Base-by-base conservation (phyloP, 1,140 invertebrate genomes). In the Mesaphorura yosii region DNA sequence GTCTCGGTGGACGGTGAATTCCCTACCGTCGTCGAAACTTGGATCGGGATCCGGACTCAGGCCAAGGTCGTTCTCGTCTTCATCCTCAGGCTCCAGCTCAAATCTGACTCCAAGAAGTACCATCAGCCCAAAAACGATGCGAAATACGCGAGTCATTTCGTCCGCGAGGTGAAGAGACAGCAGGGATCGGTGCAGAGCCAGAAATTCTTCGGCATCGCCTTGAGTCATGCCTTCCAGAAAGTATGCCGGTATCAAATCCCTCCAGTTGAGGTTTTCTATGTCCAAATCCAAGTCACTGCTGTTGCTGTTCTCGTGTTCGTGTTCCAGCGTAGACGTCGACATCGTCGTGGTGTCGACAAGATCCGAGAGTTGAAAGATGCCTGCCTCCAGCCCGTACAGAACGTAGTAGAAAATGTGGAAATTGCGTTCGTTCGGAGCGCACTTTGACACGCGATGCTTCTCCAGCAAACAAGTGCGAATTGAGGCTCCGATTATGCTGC, bases 371-470 rank as follows among this genome's bases (percentile, higher is more conserved):
- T n/a, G n/a, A n/a, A n/a, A n/a, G n/a, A n/a, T n/a, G n/a, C n/a
- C n/a, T n/a, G n/a, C n/a, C n/a, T n/a, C n/a, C n/a, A n/a, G 22
- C 22, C 19, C 39, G 17, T 46, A 28, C 51, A 34, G 60, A 51
- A 78, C 64, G 67, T 77, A 75, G 64, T 75, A 74, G 67, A 78
- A 78, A 44, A 78, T 78, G 53, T 78, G 74, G 65, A 77, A 78
- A 63, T 71, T 78, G 66, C 53, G 55, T 58, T 53, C 69, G 55
- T 64, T 69, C 17, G 12, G 12, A 2, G 31, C 31, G 39, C 41
- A 57, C 65, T 62, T 76, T 58, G 70, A 76, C 14, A 77, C 75
- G 60, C 76, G 67, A 49, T 75, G 74, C 62, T 77, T 76, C 64
- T 78, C 77, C 37, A 78, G 64, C 39, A 79, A 66, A 58, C 78